These are phyloP conservation scores for Bos taurus DNA, from an alignment of 2,113 vertebrate species.

Conservation along the genomic window ARS-UCD2.0 NC_037329.1:59976501-59977000, in stretches of 20 bases:
- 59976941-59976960: not conserved
- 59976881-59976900: not conserved
- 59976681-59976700: not conserved
- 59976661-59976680: not conserved
- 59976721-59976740: not conserved
- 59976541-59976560: not conserved
- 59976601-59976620: not conserved
- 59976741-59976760: not conserved
- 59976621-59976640: not conserved
- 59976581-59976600: not conserved
- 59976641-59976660: not conserved
- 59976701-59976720: not conserved
- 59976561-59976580: not conserved
- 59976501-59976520: not conserved
- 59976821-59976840: not conserved
- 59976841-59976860: not conserved
- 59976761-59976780: not conserved
- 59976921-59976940: not conserved
- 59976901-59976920: not conserved
- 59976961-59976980: rapidly evolving
- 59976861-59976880: not conserved
- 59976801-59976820: not conserved
- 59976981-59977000: not conserved
- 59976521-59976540: not conserved
- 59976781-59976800: not conserved